Evolutionary conservation across 2,888 invertebrate species (phyloP).

Genomic region (Poecilobothrus nobilitatus): DNA sequence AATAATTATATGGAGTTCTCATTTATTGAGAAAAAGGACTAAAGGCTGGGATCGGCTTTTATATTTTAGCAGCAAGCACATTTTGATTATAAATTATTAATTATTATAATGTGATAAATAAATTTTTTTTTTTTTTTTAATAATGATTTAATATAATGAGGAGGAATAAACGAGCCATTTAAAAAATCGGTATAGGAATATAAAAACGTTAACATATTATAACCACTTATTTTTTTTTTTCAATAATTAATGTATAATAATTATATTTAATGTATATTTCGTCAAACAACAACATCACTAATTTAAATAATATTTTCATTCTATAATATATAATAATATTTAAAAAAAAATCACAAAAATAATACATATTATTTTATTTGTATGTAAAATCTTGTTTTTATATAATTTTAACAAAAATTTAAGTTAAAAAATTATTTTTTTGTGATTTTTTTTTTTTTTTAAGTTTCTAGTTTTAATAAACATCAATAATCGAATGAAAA

Average conservation of each 20-base stretch:
- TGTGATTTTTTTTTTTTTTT: no score
- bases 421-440: neutral
- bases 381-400: neutral
- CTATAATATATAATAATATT: no score
- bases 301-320: neutral
- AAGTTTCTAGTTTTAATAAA: no score
- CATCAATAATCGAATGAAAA: no score
- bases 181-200: neutral
- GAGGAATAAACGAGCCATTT: neutral
- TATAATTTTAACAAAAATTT: neutral
- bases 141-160: neutral
- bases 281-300: neutral
- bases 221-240: neutral
- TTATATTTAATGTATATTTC: no score
- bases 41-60: neutral
- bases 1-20: neutral
- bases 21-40: neutral
- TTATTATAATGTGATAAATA: neutral
- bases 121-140: neutral
- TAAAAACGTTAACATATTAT: neutral
- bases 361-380: neutral
- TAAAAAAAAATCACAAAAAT: neutral
- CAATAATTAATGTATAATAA: no score
- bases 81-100: neutral
- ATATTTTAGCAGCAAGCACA: neutral